Evolutionary conservation across 2,888 invertebrate species (phyloP), one percentile per base, ranked within the genome.

Genomic region (Lagria hirta): DNA sequence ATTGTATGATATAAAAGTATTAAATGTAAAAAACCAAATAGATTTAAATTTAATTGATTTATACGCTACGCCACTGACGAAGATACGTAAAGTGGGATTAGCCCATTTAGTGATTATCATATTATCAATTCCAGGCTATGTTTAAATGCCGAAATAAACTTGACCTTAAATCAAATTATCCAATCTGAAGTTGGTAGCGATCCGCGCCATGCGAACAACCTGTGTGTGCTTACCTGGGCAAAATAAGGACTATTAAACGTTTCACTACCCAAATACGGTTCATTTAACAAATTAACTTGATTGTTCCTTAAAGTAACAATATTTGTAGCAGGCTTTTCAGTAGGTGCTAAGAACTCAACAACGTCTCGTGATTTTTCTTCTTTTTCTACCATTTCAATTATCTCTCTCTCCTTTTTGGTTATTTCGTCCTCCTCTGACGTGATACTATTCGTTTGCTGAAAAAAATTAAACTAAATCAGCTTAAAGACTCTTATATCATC

Each of bases 371-470:
- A 80, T 69, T 83, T 74, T 71, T 85, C 73, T 71, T 78, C 72
- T 67, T 78, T 76, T 60, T 82, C 81, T 13, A 82, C 71, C 48
- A 78, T 74, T 64, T 80, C 82, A 43, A 82, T 81, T 35, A 83
- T 82, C 64, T 82, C 82, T 24, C 79, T 70, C 60, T 83, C 82
- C 53, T 80, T 81, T 61, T 80, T 79, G 20, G 74, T 74, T 55
- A 82, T 79, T 57, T 88, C 87, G 60, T 86, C 88, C 67, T 90
- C 89, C 62, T 88, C 88, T 4, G 87, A 87, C 21, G 84, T 83
- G 30, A 83, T 77, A 47, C 84, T 84, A 61, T 82, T 81, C 4
- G 84, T 85, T 69, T 64, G 65, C 66, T 66, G 34, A 14, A 36
- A 36, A 3, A 20, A 15, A 30, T 32, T 32, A 4, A n/a, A n/a